A percentile compares a stretch with the other conserved stretches of the same genome.
These are phyloP conservation scores for Aleadryas rufinucha DNA, from an alignment of 2,113 vertebrate species.

Conservation along the genomic window DNA sequence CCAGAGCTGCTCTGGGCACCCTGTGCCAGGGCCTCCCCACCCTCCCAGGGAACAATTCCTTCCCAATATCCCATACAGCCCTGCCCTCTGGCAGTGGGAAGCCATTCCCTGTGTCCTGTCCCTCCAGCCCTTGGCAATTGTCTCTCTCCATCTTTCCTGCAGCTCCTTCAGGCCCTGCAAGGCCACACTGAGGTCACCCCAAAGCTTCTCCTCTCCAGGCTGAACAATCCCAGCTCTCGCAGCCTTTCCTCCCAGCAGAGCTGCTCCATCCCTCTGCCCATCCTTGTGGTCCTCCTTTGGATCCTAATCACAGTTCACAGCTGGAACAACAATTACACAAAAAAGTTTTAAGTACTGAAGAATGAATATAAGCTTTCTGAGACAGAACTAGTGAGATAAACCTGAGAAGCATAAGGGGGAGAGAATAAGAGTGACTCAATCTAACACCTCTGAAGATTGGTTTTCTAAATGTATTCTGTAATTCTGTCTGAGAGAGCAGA, in stretches of 20 bases:
- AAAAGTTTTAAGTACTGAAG: neutral
- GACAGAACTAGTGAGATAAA: neutral
- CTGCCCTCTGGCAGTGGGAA: neutral
- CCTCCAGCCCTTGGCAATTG: neutral
- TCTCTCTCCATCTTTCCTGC: neutral
- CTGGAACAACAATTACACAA: neutral
- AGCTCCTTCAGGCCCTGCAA: too few relatives aligned
- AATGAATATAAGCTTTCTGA: neutral
- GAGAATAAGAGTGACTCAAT: neutral
- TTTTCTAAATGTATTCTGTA: neutral
- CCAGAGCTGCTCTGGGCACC: neutral
- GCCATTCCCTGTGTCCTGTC: neutral
- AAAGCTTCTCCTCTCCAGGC: neutral
- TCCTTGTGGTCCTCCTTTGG: neutral
- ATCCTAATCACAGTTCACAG: neutral
- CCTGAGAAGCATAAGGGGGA: neutral
- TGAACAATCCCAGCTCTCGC: too few relatives aligned
- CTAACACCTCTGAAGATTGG: neutral
- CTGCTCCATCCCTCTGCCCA: neutral
- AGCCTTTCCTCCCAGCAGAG: neutral
- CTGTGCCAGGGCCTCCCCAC: neutral
- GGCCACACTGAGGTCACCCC: neutral
- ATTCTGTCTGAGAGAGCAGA: neutral
- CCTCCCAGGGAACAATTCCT: neutral
- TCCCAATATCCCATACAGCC: neutral